These are phyloP conservation scores for Arctocebus calabarensis DNA, from an alignment of 2,797 vertebrate genomes.

Conservation along the genomic window DNA sequence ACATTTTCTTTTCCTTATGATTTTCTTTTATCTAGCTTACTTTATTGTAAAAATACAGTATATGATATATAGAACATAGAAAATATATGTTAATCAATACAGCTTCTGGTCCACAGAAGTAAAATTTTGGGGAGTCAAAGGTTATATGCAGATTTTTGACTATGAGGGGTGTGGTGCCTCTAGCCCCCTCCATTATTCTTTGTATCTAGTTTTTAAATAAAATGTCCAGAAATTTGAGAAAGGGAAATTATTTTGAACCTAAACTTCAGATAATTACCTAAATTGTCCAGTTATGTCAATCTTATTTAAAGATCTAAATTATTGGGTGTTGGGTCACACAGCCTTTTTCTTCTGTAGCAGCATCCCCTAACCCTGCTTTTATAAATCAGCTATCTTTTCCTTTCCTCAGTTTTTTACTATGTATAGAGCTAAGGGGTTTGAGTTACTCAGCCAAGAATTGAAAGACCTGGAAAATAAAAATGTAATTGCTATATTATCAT, in stretches of 20 bases:
- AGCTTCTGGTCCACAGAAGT: background rate
- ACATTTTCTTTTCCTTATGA: background rate
- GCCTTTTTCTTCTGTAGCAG: background rate
- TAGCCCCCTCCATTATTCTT: background rate
- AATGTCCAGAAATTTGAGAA: slow-evolving; percentile 26
- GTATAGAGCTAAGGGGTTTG: background rate
- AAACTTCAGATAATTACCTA: slow-evolving; percentile 44
- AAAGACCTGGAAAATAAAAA: background rate
- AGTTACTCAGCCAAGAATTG: background rate
- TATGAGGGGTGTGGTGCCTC: background rate
- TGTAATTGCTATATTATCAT: background rate
- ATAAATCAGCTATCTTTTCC: background rate
- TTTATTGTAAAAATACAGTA: background rate
- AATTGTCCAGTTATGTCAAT: slow-evolving; percentile 46
- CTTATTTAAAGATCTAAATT: slow-evolving; percentile 45
- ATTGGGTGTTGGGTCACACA: background rate
- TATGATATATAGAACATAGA: background rate
- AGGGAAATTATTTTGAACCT: slow-evolving; percentile 23
- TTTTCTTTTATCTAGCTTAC: background rate
- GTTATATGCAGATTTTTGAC: background rate
- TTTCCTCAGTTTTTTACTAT: background rate
- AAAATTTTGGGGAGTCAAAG: background rate
- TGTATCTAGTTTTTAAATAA: background rate
- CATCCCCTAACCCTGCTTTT: background rate
- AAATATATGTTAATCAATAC: background rate